phyloP scores from a whole-genome alignment of 2,888 invertebrate genomes.

The Acanthosoma haemorrhoidale region DNA sequence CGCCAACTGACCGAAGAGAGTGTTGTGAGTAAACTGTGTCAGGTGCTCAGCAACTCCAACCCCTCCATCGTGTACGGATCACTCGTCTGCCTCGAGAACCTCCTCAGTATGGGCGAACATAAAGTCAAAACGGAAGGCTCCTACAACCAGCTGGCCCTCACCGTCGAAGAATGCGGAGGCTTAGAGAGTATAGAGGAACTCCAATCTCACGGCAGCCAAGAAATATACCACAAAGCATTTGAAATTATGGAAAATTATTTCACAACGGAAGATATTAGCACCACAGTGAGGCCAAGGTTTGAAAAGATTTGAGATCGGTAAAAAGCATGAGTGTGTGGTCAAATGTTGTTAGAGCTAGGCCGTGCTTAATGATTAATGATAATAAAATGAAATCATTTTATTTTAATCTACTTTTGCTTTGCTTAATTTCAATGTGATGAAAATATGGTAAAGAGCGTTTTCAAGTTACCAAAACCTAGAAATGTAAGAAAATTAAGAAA shows the following conservation, averaged over 20 bases:
- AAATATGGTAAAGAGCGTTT: too few species aligned
- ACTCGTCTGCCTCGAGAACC: background rate
- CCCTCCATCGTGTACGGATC: background rate
- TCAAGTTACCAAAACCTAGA: too few species aligned
- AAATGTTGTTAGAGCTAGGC: too few species aligned
- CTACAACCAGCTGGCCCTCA: background rate
- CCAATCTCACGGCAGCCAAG: background rate
- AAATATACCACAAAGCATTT: conserved; percentile 1
- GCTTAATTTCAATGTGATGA: too few species aligned
- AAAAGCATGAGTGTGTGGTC: too few species aligned
- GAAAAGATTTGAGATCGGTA: background rate
- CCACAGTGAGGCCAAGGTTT: background rate
- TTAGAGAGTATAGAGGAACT: conserved; percentile 6
- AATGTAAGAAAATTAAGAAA: too few species aligned
- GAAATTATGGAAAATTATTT: conserved; percentile 17
- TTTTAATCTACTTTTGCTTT: too few species aligned
- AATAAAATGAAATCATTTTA: too few species aligned
- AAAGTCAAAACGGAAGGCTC: background rate
- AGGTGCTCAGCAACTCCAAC: background rate
- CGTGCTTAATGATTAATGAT: too few species aligned
- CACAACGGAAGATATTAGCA: background rate
- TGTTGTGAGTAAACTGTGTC: background rate
- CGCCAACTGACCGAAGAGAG: background rate
- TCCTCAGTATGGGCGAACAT: background rate
- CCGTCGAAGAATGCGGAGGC: conserved; percentile 12